Base-by-base conservation (phyloP, 2,797 vertebrate genomes). In the Pyrocephalus nanus region DNA sequence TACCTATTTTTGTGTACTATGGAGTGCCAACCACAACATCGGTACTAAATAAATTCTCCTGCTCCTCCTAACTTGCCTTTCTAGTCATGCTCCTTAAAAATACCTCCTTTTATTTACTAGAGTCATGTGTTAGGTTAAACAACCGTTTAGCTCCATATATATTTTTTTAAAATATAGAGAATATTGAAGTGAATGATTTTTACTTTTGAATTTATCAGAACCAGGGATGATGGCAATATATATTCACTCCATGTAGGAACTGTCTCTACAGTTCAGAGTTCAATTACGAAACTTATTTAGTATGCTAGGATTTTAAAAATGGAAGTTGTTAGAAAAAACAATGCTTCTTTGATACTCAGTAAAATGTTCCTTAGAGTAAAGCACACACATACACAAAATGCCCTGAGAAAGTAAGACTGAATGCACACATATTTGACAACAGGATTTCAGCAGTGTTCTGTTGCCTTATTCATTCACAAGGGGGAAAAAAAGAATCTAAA, bases 111-210 rank as follows among this genome's bases (percentile, higher is more conserved):
- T 48, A 25, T 34, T 45, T 18, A 74, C 34, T 43, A n/a, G 3
- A 55, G 30, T 9, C 20, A 48, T 14, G 18, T 45, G 42, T 38
- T 60, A 66, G 26, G 75, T n/a, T 32, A 58, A 91, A 76, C n/a
- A 66, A 40, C 19, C 22, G 30, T 22, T 74, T 48, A 30, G 8
- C 1, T 4, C 18, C 30, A 30, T 5, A 13, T 0, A 27, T 9
- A 27, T 42, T 45, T 72, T 36, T 67, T 55, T 29, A 10, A 12
- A 80, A 47, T 18, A 65, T 21, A 36, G 43, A 81, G 53, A 73
- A 30, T 34, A 60, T 7, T 43, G 14, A 62, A 74, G 38, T 27
- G 4, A 86, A 48, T 26, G 0, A 71, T 19, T 17, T 48, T 26
- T 62, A 40, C 32, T 36, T 36, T 8, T 69, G 8, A 86, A 82